Evolutionary conservation across 2,888 invertebrate genomes (phyloP).

Genomic region (Atrina japonica): DNA sequence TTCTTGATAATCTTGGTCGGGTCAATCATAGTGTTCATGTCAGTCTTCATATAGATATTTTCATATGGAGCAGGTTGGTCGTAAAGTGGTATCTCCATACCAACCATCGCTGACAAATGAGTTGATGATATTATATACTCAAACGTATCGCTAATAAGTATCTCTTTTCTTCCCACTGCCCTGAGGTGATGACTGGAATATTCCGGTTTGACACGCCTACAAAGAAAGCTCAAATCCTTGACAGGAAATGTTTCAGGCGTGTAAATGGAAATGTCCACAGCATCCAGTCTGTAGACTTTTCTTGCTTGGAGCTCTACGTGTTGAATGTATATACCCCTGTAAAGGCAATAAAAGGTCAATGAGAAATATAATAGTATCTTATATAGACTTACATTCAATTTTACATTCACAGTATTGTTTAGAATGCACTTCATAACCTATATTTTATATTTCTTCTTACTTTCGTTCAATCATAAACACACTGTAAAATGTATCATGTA

Average conservation of each 20-base stretch:
- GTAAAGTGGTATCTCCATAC: constrained; percentile 51
- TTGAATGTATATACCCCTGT: constrained; percentile 41
- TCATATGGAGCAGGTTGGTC: constrained; percentile 50
- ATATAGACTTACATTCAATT: too few relatives aligned
- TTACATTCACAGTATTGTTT: too few relatives aligned
- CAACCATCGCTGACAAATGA: constrained; percentile 42
- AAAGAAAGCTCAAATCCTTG: constrained; percentile 48
- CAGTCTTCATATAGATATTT: constrained; percentile 53
- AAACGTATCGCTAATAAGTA: constrained; percentile 55
- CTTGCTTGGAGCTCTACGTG: constrained; percentile 45
- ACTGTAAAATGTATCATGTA: too few relatives aligned
- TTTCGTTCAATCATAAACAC: too few relatives aligned
- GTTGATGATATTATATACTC: constrained; percentile 51
- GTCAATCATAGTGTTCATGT: constrained; percentile 11
- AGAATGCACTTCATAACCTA: too few relatives aligned
- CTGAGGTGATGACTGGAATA: constrained; percentile 38
- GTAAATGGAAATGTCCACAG: constrained; percentile 42
- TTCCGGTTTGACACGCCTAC: constrained; percentile 54
- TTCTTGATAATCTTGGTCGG: constrained; percentile 1
- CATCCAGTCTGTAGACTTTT: constrained; percentile 32
- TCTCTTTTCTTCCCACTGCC: constrained; percentile 40
- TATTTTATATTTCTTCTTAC: too few relatives aligned
- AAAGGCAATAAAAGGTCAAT: background rate
- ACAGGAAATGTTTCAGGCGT: constrained; percentile 44
- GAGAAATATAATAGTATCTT: too few relatives aligned